phyloP scores from a whole-genome alignment of 2,797 vertebrate genomes.

The Tragopan temminckii region DNA sequence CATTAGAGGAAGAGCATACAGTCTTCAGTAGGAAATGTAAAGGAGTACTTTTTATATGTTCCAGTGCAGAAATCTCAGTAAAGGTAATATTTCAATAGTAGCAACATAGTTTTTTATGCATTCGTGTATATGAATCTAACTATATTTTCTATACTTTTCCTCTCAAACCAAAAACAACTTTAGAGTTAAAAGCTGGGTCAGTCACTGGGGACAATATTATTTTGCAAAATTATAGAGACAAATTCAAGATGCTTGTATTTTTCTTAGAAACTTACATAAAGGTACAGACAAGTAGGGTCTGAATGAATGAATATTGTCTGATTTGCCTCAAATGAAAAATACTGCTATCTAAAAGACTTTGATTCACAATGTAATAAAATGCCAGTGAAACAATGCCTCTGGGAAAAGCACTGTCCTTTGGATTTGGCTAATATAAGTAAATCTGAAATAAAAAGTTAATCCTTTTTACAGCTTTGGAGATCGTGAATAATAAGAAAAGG shows the following conservation, averaged over 20 bases:
- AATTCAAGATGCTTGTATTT: neutral
- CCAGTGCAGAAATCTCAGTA: neutral
- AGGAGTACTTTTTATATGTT: neutral
- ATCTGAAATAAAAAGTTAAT: neutral
- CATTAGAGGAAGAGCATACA: neutral
- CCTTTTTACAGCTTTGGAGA: neutral
- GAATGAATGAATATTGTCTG: neutral
- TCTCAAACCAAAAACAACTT: neutral
- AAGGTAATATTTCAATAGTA: neutral
- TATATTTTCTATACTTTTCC: neutral
- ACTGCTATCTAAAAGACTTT: neutral
- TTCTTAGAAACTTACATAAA: neutral
- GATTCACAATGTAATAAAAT: neutral
- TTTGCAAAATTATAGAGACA: neutral
- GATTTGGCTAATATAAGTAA: neutral
- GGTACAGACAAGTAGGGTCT: neutral
- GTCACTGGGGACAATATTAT: neutral
- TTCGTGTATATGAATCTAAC: neutral
- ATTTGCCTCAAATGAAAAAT: constrained; percentile 27
- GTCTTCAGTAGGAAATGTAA: neutral
- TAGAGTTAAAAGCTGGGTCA: neutral
- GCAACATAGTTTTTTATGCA: neutral
- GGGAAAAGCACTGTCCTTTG: neutral
- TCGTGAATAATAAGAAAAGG: neutral
- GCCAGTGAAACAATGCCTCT: neutral